Conservation (phyloP, 2,113 vertebrate genomes). For the Gambusia affinis region DNA sequence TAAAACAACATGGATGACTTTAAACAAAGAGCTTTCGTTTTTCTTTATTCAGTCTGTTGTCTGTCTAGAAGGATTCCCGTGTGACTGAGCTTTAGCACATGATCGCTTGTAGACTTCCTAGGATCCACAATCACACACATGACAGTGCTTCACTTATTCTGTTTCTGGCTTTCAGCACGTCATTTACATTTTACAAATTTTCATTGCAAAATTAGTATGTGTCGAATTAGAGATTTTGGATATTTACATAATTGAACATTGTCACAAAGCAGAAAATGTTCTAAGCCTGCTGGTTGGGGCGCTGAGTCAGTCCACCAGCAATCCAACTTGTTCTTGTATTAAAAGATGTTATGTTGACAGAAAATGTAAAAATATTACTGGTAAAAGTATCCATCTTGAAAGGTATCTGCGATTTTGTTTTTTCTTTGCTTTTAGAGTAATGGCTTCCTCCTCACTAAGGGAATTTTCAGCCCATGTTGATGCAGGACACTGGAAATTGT, state of each 20-base stretch:
- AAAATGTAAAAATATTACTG: too few species aligned
- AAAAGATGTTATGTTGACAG: too few species aligned
- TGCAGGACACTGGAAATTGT: too few species aligned
- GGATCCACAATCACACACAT: conserved; percentile 7
- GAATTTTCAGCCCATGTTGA: too few species aligned
- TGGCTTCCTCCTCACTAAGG: too few species aligned
- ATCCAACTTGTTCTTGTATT: too few species aligned
- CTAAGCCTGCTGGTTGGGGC: too few species aligned
- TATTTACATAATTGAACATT: conserved; percentile 24
- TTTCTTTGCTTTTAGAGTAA: too few species aligned
- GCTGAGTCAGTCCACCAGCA: too few species aligned
- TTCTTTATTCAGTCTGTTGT: conserved; percentile 11
- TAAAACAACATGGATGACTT: neutral
- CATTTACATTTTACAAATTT: conserved; percentile 20
- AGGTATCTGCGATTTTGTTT: too few species aligned
- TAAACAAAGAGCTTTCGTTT: neutral
- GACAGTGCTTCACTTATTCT: conserved; percentile 33
- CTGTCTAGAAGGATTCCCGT: conserved; percentile 13
- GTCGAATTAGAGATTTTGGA: conserved; percentile 5
- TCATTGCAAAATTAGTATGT: conserved; percentile 31
- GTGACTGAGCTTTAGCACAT: conserved; percentile 5
- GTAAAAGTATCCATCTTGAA: too few species aligned
- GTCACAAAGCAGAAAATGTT: neutral
- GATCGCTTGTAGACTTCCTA: conserved; percentile 9
- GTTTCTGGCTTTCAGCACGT: conserved; percentile 18